These are phyloP conservation scores for Lycaon pictus DNA, from an alignment of 2,113 vertebrate genomes.

Conservation along the genomic window DNA sequence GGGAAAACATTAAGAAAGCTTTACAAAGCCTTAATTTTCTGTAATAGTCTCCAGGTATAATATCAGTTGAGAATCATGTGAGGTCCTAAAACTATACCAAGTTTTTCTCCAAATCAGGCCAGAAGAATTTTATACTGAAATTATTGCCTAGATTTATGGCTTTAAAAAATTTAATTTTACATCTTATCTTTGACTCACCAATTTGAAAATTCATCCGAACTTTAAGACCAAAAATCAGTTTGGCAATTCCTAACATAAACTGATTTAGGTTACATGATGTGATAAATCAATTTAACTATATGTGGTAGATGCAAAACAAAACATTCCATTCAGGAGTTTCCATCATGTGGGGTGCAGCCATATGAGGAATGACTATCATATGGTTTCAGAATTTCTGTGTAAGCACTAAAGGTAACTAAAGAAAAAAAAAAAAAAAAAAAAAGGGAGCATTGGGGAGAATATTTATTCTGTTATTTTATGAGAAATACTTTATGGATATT, in stretches of 20 bases:
- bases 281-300: neutral
- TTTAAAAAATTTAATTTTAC: constrained; percentile 30
- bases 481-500: neutral
- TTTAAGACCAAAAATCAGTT: neutral
- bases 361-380: neutral
- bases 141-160: neutral
- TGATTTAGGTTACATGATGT: accelerated
- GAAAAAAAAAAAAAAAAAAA: neutral
- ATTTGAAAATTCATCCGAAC: constrained; percentile 13
- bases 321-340: neutral
- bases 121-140: constrained; percentile 2
- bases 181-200: neutral
- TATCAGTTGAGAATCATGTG: neutral
- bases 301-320: neutral
- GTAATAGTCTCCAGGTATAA: neutral
- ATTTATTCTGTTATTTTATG: constrained; percentile 5
- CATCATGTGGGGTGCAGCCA: neutral
- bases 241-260: neutral
- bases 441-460: neutral
- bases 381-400: neutral
- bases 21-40: neutral
- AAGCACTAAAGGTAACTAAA: neutral
- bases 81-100: neutral
- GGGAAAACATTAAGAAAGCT: neutral
- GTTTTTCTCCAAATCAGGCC: neutral